Evolutionary conservation across 1,140 invertebrate species (phyloP), one percentile per base, ranked within the genome.

Genomic region (Leucophenga varia): DNA sequence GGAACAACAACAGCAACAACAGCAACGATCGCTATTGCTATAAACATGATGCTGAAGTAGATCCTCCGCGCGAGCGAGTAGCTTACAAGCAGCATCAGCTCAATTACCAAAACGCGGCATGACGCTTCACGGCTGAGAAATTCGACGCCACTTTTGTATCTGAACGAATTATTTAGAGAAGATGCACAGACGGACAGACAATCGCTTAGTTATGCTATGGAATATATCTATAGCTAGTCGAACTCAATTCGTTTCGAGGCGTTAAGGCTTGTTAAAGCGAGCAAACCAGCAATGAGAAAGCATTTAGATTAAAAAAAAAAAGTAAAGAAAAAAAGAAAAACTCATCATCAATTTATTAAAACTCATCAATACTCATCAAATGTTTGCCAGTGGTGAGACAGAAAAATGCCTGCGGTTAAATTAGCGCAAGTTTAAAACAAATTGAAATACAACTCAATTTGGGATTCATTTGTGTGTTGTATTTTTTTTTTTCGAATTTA

Each of bases 311-410:
- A 52, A 55, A 55, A 55, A 43, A 55, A 52, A 36, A 36, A 52
- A 38, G 12, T 10, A 31, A 18, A 40, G 8, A 21, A 19, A 43
- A 41, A 39, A 42, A 18, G 45, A 47, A 10, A 55, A 55, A 67
- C 59, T 67, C 63, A 67, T 67, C 63, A 59, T 64, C 63, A 67
- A 67, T 67, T 67, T 67, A 67, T 67, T 67, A 63, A 65, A 67
- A 67, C 63, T 65, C 65, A 70, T 70, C 65, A 70, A 70, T 70
- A 70, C 65, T 70, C 65, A 70, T 70, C 65, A 70, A 59, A 59
- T 37, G 22, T 34, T 54, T 47, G 22, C 37, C 42, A 52, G 52
- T 41, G 52, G 52, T 41, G 37, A 25, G 28, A 44, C 40, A 35
- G 38, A 32, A 30, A 55, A 49, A 47, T 63, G 56, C 65, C 65